phyloP scores from a whole-genome alignment of 1,140 invertebrate species.

The Heliconius hewitsoni region DNA sequence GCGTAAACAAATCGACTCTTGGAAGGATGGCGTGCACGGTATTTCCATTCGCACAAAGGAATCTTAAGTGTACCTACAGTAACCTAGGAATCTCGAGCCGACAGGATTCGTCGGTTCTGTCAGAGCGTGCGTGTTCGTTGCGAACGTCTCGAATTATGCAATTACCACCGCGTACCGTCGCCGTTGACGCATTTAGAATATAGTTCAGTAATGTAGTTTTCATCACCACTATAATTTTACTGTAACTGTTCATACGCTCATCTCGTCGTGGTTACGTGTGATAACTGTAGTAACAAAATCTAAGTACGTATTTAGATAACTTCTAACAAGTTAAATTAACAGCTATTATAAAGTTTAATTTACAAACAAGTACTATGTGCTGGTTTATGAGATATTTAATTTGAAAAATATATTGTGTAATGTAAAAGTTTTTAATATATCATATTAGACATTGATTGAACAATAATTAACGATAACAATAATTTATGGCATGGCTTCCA shows the following conservation, averaged over 20 bases:
- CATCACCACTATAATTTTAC: conserved; percentile 3
- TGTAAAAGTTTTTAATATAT: background rate
- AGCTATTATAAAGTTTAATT: background rate
- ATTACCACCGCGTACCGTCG: conserved; percentile 28
- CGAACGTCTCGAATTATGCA: conserved; percentile 45
- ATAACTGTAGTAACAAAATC: background rate
- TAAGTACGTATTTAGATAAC: background rate
- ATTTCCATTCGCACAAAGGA: conserved; percentile 58
- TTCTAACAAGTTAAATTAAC: background rate
- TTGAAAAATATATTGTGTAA: background rate
- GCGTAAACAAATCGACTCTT: conserved; percentile 62
- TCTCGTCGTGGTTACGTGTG: background rate
- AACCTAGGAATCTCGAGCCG: conserved; percentile 59
- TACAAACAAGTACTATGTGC: background rate
- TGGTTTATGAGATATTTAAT: background rate
- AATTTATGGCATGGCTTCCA: background rate
- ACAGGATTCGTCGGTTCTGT: conserved; percentile 49
- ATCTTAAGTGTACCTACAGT: conserved; percentile 61
- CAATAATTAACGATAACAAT: background rate
- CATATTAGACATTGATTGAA: background rate
- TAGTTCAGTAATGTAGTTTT: conserved; percentile 25
- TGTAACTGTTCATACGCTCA: background rate
- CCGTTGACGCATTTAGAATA: conserved; percentile 28
- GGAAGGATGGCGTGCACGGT: conserved; percentile 49
- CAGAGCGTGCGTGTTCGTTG: conserved; percentile 41